Evolutionary conservation across 2,113 vertebrate species (phyloP).

Genomic region (Rhizomys pruinosus): DNA sequence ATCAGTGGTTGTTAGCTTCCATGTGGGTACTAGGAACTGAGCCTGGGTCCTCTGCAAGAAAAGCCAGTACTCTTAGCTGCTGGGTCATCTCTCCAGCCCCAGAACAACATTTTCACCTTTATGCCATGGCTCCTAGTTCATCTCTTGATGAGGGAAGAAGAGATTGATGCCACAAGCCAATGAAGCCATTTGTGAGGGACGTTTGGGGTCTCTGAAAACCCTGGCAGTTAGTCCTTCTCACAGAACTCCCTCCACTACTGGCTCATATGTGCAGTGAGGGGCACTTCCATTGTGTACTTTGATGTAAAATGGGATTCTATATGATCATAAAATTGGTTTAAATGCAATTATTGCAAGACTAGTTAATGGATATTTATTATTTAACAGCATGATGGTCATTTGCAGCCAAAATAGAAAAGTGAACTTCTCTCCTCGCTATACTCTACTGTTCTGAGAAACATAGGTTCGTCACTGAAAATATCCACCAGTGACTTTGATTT

Average conservation of each 20-base stretch:
- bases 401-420: slow-evolving; percentile 29
- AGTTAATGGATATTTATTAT: slow-evolving; percentile 78
- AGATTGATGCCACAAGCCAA: background rate
- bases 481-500: background rate
- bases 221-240: background rate
- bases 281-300: background rate
- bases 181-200: background rate
- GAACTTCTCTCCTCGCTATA: background rate
- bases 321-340: slow-evolving; percentile 55
- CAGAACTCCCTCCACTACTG: background rate
- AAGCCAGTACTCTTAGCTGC: too few relatives aligned
- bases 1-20: too few relatives aligned
- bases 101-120: background rate
- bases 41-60: too few relatives aligned
- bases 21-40: too few relatives aligned
- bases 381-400: slow-evolving; percentile 58
- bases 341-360: slow-evolving; percentile 57
- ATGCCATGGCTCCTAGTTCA: background rate
- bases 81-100: too few relatives aligned
- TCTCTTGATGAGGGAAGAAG: background rate
- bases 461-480: slow-evolving; percentile 30
- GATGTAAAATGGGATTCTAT: background rate
- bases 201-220: background rate
- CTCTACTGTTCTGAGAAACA: slow-evolving; percentile 12
- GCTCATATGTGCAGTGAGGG: background rate